A percentile compares a stretch with the other conserved stretches of the same genome.
phyloP scores from a whole-genome alignment of 2,888 invertebrate species.

The Tachina lurida region DNA sequence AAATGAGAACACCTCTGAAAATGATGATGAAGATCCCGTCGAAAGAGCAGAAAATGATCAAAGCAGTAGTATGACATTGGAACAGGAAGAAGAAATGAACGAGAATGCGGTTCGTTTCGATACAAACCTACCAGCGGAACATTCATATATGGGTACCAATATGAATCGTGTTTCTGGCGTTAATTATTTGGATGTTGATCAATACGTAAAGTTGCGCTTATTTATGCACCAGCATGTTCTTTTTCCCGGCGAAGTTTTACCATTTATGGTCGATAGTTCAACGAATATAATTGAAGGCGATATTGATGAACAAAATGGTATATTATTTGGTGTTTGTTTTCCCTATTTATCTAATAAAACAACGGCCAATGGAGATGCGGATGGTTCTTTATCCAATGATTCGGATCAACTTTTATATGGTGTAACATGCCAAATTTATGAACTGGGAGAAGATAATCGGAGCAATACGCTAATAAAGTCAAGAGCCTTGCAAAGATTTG shows the following conservation, averaged over 20 bases:
- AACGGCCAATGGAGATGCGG: constrained; percentile 58
- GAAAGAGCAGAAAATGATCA: constrained; percentile 64
- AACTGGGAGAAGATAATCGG: constrained; percentile 79
- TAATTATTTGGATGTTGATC: constrained; percentile 85
- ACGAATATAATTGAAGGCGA: constrained; percentile 79
- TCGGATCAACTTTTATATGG: constrained; percentile 77
- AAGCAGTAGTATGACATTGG: constrained; percentile 65
- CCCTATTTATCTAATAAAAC: constrained; percentile 75
- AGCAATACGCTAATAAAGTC: constrained; percentile 86
- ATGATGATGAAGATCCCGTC: constrained; percentile 38
- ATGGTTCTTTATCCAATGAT: constrained; percentile 26
- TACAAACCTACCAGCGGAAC: constrained; percentile 84
- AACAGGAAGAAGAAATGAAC: constrained; percentile 65
- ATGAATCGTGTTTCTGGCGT: constrained; percentile 86
- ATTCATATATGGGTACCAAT: constrained; percentile 83
- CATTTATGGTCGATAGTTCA: constrained; percentile 85
- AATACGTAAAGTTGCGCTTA: constrained; percentile 84
- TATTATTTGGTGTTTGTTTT: constrained; percentile 82
- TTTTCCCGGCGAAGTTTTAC: constrained; percentile 91
- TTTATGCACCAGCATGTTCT: constrained; percentile 86
- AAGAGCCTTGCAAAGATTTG: constrained; percentile 90
- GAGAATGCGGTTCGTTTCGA: constrained; percentile 82
- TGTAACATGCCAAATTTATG: constrained; percentile 83
- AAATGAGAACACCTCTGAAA: constrained; percentile 45
- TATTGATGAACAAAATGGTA: constrained; percentile 78